Evolutionary conservation across 1,140 invertebrate species (phyloP), one percentile per base, ranked within the genome.

Genomic region (Solenopsis fugax): DNA sequence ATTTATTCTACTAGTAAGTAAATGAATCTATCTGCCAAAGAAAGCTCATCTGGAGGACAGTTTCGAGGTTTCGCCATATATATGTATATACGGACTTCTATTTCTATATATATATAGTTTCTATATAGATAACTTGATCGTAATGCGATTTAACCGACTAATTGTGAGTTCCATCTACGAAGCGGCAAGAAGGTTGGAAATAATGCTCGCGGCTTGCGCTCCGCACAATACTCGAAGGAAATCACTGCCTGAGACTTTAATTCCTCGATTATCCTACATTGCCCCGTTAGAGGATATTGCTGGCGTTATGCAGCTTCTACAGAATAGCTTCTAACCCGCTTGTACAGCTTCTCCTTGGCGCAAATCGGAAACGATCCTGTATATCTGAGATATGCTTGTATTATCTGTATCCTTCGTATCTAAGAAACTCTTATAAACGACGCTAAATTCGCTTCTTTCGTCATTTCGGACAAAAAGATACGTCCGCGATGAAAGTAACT

Each of bases 231-330:
- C 91, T 92, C 89, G 88, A 90, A 91, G 93, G 88, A 94, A 93
- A 94, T 94, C 93, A 92, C 92, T 85, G 91, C 89, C 90, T 93
- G 93, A 92, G 93, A 92, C 93, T 94, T 95, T 94, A 95, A 95
- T 95, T 94, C 90, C 92, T 88, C 94, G 94, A 95, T 95, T 95
- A 95, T 94, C 93, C 92, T 90, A 67, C 87, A 95, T 94, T 93
- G 93, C 91, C 91, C 93, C 92, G 91, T 94, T 94, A 94, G 71
- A 87, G 90, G 85, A 93, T 93, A 94, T 94, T 93, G 92, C 93
- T 90, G 50, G 86, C 86, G 85, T 86, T 92, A 91, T 92, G 89
- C 90, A 91, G 69, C 52, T 67, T 77, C 82, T 69, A 58, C 62
- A 62, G 56, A 29, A 87, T 72, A 67, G 50, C 54, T 45, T 65